Evolutionary conservation across 2,888 invertebrate species (phyloP), one percentile per base, ranked within the genome.

Genomic region (Lasioglossum leucozonium): DNA sequence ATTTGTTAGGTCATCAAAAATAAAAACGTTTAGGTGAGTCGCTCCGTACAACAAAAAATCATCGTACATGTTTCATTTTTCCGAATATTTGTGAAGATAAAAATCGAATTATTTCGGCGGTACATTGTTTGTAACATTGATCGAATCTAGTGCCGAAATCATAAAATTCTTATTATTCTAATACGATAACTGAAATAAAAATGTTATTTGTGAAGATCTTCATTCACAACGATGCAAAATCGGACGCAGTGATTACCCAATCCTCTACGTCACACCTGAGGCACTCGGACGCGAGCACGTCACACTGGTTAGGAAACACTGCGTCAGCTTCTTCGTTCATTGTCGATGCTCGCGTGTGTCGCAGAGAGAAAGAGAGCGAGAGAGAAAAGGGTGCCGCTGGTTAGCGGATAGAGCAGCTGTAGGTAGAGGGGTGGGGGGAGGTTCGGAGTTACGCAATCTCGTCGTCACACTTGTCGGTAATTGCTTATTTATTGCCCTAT

Each of bases 401-500:
- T 65, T 65, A 65, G 65, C 37, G 37, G 67, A 37, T 18, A 22
- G 67, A 37, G 18, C 34, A 37, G 37, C 18, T 22, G 22, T 37
- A 80, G 77, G 75, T 47, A 58, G 76, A 65, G 75, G 72, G 74
- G 62, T 47, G 51, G 76, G 58, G 75, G 72, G 74, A 47, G 74
- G 75, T 30, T 18, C 51, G 47, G 58, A 71, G 84, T 91, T 91
- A 88, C 82, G 88, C 89, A 91, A 91, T 87, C 79, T 84, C 77
- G 74, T 87, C 81, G 84, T 84, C 77, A 74, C 84, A 79, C 79
- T 89, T 80, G 84, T 88, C 86, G 82, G 84, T 87, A 91, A 88
- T 87, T 87, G 85, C 86, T 88, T 91, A 90, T 91, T 91, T 89
- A 89, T 88, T 85, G 77, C 80, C 71, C 77, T 82, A 85, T 87